Evolutionary conservation across 1,140 invertebrate genomes (phyloP).

Genomic region (Sycobia sp.): DNA sequence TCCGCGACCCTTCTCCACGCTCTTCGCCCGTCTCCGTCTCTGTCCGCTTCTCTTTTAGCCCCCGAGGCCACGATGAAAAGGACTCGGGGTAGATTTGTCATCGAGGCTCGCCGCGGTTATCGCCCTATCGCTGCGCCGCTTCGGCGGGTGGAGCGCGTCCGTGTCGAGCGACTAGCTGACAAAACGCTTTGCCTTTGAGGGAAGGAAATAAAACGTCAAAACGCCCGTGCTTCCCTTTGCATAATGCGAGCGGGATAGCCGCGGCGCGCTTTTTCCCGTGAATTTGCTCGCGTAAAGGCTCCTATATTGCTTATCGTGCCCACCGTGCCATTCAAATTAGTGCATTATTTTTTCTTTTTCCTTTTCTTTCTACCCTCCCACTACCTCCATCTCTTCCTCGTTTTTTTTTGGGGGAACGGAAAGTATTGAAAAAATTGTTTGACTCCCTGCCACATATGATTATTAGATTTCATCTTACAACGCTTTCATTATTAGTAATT

Average conservation of each 20-base stretch:
- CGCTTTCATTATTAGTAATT: too few species aligned
- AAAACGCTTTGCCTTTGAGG: conserved; percentile 31
- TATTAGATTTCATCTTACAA: too few species aligned
- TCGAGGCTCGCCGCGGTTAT: conserved; percentile 35
- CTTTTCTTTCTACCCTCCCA: too few species aligned
- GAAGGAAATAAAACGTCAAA: conserved; percentile 31
- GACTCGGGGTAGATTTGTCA: conserved; percentile 40
- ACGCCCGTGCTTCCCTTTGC: conserved; percentile 18
- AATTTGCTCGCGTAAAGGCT: conserved; percentile 21
- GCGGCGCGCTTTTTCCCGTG: conserved; percentile 6
- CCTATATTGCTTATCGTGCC: conserved; percentile 21
- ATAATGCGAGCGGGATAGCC: conserved; percentile 15
- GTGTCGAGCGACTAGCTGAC: conserved; percentile 19
- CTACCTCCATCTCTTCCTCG: too few species aligned
- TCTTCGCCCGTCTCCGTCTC: background rate
- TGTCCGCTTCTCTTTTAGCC: conserved; percentile 33
- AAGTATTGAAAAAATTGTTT: too few species aligned
- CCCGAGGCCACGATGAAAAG: conserved; percentile 35
- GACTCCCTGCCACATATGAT: too few species aligned
- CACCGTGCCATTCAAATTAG: conserved; percentile 8
- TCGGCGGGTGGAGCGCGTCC: background rate
- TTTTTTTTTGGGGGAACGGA: too few species aligned
- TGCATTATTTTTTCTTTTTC: background rate
- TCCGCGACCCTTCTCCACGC: background rate
- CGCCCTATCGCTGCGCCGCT: conserved; percentile 10